Evolutionary conservation across 2,888 invertebrate species (phyloP).

Genomic region (Andricus quercusramuli): DNA sequence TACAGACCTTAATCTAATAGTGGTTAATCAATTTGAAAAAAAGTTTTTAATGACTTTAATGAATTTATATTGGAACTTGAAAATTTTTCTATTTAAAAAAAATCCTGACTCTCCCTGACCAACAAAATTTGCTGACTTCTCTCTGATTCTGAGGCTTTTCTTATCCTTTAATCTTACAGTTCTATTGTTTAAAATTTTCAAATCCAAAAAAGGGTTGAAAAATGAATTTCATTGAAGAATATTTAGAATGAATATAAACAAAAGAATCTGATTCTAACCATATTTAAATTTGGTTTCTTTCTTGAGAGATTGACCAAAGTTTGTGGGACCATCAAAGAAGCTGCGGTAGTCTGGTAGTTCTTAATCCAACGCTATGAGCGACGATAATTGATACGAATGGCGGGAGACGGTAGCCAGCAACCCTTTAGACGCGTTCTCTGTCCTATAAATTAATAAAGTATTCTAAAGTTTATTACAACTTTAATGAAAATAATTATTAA

Average conservation of each 20-base stretch:
- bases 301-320: conserved; percentile 40
- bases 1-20: no score
- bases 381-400: conserved; percentile 76
- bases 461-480: conserved; percentile 78
- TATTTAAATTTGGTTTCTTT: not conserved
- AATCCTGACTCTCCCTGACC: no score
- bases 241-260: not conserved
- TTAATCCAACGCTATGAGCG: conserved; percentile 67
- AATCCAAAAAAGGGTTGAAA: not conserved
- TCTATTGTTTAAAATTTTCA: not conserved
- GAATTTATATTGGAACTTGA: no score
- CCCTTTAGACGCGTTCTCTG: conserved; percentile 72
- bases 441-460: conserved; percentile 79
- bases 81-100: no score
- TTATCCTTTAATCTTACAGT: no score
- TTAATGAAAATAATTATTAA: conserved; percentile 79
- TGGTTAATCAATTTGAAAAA: no score
- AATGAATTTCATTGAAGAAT: not conserved
- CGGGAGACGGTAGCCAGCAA: conserved; percentile 63
- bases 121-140: no score
- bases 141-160: no score
- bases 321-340: conserved; percentile 51
- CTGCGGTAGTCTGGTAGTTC: conserved; percentile 52
- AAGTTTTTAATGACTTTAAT: no score
- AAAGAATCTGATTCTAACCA: not conserved